Base-by-base conservation (phyloP, 2,113 vertebrate genomes). In the Epinephelus moara region DNA sequence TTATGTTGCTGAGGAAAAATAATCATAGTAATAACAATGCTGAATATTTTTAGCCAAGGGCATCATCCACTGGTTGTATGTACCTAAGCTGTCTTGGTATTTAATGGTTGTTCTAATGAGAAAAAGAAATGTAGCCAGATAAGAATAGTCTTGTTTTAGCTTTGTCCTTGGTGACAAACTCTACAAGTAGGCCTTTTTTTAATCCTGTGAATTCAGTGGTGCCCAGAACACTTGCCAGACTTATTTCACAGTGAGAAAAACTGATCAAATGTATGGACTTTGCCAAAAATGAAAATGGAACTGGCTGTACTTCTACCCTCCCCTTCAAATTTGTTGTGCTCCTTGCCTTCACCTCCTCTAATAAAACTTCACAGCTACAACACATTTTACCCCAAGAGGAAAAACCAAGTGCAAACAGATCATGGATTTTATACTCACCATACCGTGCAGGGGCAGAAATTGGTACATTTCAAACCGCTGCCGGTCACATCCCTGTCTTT, bases 1-100 rank as follows among this genome's bases (percentile, higher is more conserved):
- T 85, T 82, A 81, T 78, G 68, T 63, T 53, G 68, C 76, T 52
- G 74, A 45, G 71, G 70, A 92, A 73, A 91, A 93, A 91, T 89
- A 91, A 91, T 88, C 85, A 88, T 70, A 66, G 76, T 78, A 92
- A 90, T 87, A 90, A 85, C 69, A 87, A 75, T 75, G 85, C 59
- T 64, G 85, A 80, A 78, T 85, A 89, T 90, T 84, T 86, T 75
- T 81, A 75, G 90, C 89, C 87, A 70, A 88, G 82, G 87, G 89
- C 88, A 84, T 84, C 88, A 75, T 89, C 75, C 69, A 17, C 62
- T 70, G 76, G 47, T 82, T 91, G 79, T 90, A 89, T 89, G 49
- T 73, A 80, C 40, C 62, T 50, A 63, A 72, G 81, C 73, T 71
- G 47, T 59, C 79, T 68, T 80, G 78, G 74, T 79, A 85, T 75